A percentile compares a stretch with the other conserved stretches of the same genome.
phyloP scores from a whole-genome alignment of 30 jellyfish, hydroid and myxozoan genomes.

The Hydra vulgaris region DNA sequence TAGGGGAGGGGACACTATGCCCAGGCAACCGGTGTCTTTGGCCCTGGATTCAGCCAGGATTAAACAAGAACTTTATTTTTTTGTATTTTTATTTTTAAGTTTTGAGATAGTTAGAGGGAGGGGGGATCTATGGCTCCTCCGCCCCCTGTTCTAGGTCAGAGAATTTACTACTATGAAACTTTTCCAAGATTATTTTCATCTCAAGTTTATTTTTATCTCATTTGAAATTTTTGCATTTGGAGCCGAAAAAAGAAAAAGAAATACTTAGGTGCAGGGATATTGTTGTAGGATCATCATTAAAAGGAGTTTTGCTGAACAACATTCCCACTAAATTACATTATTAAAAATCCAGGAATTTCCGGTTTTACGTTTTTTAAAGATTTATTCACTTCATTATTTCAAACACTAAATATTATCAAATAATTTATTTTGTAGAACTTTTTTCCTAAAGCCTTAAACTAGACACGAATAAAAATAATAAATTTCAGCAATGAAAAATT shows the following conservation, averaged over 20 bases:
- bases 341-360: not conserved
- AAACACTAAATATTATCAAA: not conserved
- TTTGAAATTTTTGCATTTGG: not conserved
- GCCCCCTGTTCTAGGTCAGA: too few relatives aligned
- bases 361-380: not conserved
- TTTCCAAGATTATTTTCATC: too few relatives aligned
- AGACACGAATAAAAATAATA: not conserved
- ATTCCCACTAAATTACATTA: not conserved
- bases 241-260: not conserved
- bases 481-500: not conserved
- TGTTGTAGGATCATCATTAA: not conserved
- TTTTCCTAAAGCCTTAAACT: not conserved
- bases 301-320: not conserved
- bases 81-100: too few relatives aligned
- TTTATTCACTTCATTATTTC: not conserved
- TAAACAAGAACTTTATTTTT: too few relatives aligned
- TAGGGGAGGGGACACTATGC: too few relatives aligned
- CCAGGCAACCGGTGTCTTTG: too few relatives aligned
- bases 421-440: not conserved
- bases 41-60: too few relatives aligned
- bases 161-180: too few relatives aligned
- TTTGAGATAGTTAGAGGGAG: too few relatives aligned
- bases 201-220: not conserved
- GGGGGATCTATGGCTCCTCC: too few relatives aligned
- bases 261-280: not conserved